A percentile compares a stretch with the other conserved stretches of the same genome.
These are phyloP conservation scores for Stictonetta naevosa DNA, from an alignment of 2,113 vertebrate genomes.

Conservation along the genomic window DNA sequence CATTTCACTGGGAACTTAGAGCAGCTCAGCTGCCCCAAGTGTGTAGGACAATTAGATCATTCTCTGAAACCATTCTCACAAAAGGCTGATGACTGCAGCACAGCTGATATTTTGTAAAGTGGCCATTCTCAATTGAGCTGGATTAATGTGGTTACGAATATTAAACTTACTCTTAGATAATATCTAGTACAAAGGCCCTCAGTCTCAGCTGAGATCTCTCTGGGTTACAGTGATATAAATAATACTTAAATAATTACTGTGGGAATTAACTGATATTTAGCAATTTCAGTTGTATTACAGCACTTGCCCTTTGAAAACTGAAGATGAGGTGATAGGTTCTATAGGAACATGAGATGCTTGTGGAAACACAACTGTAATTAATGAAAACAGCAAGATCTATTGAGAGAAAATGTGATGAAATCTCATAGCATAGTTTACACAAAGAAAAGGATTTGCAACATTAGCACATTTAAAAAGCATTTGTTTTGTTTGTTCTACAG, in stretches of 20 bases:
- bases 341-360: not conserved
- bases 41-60: not conserved
- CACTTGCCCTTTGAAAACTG: not conserved
- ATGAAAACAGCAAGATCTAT: not conserved
- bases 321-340: constrained; percentile 1
- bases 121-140: not conserved
- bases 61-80: not conserved
- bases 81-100: not conserved
- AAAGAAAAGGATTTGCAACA: not conserved
- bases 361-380: constrained; percentile 21
- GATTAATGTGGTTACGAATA: constrained; percentile 5
- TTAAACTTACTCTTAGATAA: constrained; percentile 9
- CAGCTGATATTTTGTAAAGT: not conserved
- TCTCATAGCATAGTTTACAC: not conserved
- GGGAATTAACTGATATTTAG: constrained; percentile 34
- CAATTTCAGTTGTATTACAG: constrained; percentile 39
- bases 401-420: not conserved
- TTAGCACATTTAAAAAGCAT: not conserved
- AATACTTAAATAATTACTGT: constrained; percentile 34
- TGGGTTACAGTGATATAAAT: constrained; percentile 30
- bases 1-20: not conserved
- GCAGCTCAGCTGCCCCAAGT: not conserved
- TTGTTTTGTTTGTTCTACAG: not conserved
- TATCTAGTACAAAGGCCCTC: not conserved
- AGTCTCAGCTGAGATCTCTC: not conserved